These are phyloP conservation scores for Caenorhabditis sp. DNA, from an alignment of 2,888 invertebrate species.

Conservation along the genomic window DNA sequence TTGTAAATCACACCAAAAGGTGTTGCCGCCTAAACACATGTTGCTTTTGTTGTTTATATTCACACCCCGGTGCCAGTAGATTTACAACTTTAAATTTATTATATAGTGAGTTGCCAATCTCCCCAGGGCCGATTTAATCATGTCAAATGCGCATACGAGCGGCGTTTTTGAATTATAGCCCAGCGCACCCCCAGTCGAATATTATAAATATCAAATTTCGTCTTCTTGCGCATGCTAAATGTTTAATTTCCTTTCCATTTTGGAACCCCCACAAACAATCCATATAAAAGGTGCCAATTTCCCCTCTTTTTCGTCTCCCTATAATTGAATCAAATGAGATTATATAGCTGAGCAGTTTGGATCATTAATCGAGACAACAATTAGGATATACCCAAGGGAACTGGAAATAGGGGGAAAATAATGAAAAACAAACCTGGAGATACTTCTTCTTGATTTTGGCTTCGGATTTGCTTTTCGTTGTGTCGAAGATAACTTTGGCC, in stretches of 20 bases:
- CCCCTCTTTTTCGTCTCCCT: not conserved
- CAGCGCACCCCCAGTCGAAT: too few relatives aligned
- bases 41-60: not conserved
- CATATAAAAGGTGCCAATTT: not conserved
- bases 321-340: slow-evolving; percentile 3
- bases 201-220: not conserved
- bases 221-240: not conserved
- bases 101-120: not conserved
- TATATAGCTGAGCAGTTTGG: not conserved
- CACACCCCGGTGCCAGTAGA: not conserved
- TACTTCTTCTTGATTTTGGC: slow-evolving; percentile 59
- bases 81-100: not conserved
- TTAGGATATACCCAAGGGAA: not conserved
- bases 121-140: not conserved
- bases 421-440: not conserved
- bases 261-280: not conserved
- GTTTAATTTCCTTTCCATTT: not conserved
- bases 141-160: not conserved
- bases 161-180: too few relatives aligned
- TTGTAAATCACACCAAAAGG: not conserved
- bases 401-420: too few relatives aligned
- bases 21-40: not conserved
- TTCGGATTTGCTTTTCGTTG: slow-evolving; percentile 70
- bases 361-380: too few relatives aligned
- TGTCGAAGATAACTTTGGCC: slow-evolving; percentile 72